Conservation (phyloP, 2,113 vertebrate species). For the Brachypodius melanocephalos region DNA sequence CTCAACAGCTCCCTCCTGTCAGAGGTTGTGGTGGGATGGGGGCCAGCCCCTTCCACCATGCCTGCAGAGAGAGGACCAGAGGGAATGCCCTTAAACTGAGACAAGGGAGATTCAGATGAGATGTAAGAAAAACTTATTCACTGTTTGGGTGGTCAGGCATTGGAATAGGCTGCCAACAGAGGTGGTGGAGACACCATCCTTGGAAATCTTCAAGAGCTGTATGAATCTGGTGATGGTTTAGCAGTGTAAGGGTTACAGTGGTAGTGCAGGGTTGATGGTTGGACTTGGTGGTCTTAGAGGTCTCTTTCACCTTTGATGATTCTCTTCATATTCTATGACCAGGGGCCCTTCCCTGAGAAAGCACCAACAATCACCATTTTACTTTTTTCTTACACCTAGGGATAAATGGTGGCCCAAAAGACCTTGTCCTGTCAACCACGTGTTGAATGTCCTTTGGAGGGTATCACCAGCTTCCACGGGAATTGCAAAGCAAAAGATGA, state of each 20-base stretch:
- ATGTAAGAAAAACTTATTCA: neutral
- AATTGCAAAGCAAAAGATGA: neutral
- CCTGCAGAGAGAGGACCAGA: neutral
- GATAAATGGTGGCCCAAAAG: neutral
- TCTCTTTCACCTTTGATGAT: neutral
- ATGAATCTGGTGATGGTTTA: neutral
- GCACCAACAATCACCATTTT: neutral
- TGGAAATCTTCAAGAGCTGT: neutral
- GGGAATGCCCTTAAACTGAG: neutral
- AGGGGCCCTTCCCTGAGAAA: neutral
- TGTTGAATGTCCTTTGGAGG: neutral
- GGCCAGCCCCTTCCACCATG: rapidly evolving
- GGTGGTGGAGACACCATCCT: neutral
- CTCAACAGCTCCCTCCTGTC: rapidly evolving
- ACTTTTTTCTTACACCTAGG: neutral
- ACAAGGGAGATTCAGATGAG: neutral
- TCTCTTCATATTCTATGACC: neutral
- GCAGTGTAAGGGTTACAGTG: neutral
- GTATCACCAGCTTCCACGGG: neutral
- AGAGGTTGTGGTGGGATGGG: neutral
- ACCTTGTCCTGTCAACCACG: neutral
- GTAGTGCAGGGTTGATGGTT: neutral
- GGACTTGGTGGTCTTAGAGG: neutral
- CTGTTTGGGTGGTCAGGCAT: neutral
- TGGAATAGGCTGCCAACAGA: neutral